Evolutionary conservation across 2,888 invertebrate species (phyloP).

Genomic region (Elegia similella): DNA sequence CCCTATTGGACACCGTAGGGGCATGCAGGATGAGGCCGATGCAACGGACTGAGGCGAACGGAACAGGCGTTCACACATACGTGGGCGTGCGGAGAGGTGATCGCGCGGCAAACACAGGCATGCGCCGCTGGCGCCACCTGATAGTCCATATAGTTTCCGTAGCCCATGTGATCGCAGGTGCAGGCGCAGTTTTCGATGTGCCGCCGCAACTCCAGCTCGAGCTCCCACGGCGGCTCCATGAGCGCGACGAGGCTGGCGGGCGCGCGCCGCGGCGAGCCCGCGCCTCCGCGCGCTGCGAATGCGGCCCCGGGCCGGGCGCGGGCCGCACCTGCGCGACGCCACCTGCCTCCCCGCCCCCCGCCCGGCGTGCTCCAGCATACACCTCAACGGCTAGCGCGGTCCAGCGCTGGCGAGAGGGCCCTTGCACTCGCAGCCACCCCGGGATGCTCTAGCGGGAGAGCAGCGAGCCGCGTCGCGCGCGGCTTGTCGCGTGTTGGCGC

Average conservation of each 20-base stretch:
- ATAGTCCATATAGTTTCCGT: conserved; percentile 95
- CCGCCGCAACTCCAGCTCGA: conserved; percentile 92
- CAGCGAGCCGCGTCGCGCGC: conserved; percentile 62
- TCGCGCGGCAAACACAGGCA: conserved; percentile 76
- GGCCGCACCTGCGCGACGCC: conserved; percentile 72
- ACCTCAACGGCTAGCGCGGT: conserved; percentile 64
- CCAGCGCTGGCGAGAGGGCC: conserved; percentile 62
- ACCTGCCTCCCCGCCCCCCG: conserved; percentile 68
- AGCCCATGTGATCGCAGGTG: conserved; percentile 96
- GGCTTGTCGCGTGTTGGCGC: conserved; percentile 52
- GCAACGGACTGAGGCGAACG: conserved; percentile 30
- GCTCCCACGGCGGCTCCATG: conserved; percentile 83
- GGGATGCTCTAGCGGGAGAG: conserved; percentile 58
- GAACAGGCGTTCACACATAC: conserved; percentile 54
- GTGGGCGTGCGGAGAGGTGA: conserved; percentile 79
- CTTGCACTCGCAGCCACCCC: conserved; percentile 68
- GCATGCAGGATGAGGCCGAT: conserved; percentile 50
- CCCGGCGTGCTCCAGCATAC: conserved; percentile 63
- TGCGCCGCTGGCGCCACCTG: conserved; percentile 84
- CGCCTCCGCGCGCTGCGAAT: conserved; percentile 61
- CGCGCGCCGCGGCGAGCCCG: conserved; percentile 65
- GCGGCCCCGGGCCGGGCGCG: conserved; percentile 69
- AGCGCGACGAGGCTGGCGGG: conserved; percentile 64
- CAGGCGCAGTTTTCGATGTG: conserved; percentile 95
- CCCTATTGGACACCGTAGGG: conserved; percentile 18